These are phyloP conservation scores for Tragelaphus scriptus DNA, from an alignment of 2,113 vertebrate genomes.

Conservation along the genomic window DNA sequence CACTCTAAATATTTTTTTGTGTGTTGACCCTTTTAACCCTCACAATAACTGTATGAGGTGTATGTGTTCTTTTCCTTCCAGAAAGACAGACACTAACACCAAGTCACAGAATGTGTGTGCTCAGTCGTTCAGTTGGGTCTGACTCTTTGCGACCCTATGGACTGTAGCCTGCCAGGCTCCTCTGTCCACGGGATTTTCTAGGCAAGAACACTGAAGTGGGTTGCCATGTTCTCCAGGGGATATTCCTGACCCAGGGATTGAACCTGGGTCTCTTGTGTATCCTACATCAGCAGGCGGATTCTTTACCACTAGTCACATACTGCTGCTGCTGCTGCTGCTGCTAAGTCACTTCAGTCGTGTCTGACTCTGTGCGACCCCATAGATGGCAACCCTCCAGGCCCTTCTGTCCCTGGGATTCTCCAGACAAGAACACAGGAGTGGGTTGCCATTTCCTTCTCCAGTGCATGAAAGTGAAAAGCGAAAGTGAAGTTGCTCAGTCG, in stretches of 20 bases:
- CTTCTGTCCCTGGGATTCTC: no score
- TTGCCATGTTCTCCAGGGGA: not conserved
- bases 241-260: not conserved
- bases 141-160: not conserved
- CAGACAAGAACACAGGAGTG: no score
- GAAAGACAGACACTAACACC: not conserved
- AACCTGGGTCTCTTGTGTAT: not conserved
- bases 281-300: not conserved
- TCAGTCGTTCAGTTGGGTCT: not conserved
- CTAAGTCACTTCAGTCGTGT: no score
- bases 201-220: not conserved
- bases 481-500: no score
- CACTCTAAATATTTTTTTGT: not conserved
- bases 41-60: not conserved
- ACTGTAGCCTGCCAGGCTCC: not conserved
- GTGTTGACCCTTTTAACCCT: not conserved
- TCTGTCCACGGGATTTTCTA: not conserved
- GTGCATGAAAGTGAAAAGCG: no score
- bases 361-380: no score
- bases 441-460: no score
- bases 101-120: not conserved
- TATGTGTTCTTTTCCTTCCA: not conserved
- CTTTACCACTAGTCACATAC: not conserved
- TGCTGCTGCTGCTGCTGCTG: no score
- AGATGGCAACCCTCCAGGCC: no score